Evolutionary conservation across 2,797 vertebrate genomes (phyloP), one percentile per base, ranked within the genome.

Genomic region (Gymnothorax reevesii): DNA sequence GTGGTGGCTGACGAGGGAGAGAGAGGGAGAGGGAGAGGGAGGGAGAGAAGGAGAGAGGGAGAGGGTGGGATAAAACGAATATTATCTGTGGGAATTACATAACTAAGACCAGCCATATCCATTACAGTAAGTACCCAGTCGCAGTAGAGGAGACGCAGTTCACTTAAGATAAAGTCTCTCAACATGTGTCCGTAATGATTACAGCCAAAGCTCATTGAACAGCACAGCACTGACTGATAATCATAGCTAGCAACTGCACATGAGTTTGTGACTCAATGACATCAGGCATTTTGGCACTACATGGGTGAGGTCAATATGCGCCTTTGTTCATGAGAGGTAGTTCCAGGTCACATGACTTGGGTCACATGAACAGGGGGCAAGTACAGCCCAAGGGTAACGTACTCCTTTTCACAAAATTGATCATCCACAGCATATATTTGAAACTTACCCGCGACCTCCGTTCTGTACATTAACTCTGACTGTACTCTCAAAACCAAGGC

Each of bases 1-100:
- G 95, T 94, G 54, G 80, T 57, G 49, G 27, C 86, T 86, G 54
- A 73, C 9, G 71, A 20, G 66, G 9, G 54, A 25, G 83, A 83
- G 25, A 86, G 79, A 57, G 55, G 57, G 55, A 57, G 79, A 82
- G 54, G 57, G 79, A 80, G 77, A n/a, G 77, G 55, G 79, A 82
- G 79, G 17, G 75, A 71, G 7, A 71, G 66, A 9, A 25, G 6
- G 27, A 33, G n/a, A 77, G 69, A 33, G 27, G 22, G 84, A 75
- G 57, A 79, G 54, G 9, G 33, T 52, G 49, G 64, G 22, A 20
- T 17, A 17, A 52, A 77, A 77, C 20, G 2, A 49, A 77, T 52
- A 77, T 77, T 7, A 42, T 77, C 15, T 49, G 42, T 52, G 73
- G 33, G 8, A 77, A 49, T 77, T 77, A 77, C 73, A 77, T 77